A percentile compares a stretch with the other conserved stretches of the same genome.
phyloP scores from a whole-genome alignment of 2,888 invertebrate species.

The Drosophila engyochracea region DNA sequence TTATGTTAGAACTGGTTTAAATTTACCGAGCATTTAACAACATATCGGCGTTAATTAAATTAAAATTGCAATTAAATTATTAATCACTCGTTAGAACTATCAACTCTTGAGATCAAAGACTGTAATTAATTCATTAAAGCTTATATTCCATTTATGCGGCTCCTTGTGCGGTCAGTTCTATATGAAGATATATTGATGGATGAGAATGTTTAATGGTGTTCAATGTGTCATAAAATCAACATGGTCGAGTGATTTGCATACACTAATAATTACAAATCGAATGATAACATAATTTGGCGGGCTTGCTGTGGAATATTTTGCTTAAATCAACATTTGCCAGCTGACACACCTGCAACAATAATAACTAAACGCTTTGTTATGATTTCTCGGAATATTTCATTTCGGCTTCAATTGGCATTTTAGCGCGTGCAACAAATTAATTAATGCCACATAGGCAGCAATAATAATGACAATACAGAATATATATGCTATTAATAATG shows the following conservation, averaged over 20 bases:
- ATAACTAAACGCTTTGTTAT: background rate
- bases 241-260: constrained; percentile 30
- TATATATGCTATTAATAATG: background rate
- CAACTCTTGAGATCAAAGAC: background rate
- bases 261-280: constrained; percentile 22
- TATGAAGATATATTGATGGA: background rate
- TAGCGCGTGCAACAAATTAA: constrained; percentile 1
- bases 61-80: background rate
- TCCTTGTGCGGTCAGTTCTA: background rate
- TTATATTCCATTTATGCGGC: background rate
- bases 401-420: constrained; percentile 17
- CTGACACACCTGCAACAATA: constrained; percentile 24
- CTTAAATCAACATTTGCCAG: constrained; percentile 18
- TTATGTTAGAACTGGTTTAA: constrained; percentile 32
- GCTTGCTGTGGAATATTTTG: constrained; percentile 4
- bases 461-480: background rate
- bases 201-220: constrained; percentile 3
- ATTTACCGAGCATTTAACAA: too few species aligned
- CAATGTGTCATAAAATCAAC: constrained; percentile 44
- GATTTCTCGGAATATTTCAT: background rate
- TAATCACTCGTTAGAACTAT: background rate
- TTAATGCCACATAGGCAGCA: constrained; percentile 3
- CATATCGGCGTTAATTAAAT: too few species aligned
- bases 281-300: constrained; percentile 25
- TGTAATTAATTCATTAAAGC: background rate